Conservation (phyloP, 2,888 invertebrate species). For the Micropterix aruncella region DNA sequence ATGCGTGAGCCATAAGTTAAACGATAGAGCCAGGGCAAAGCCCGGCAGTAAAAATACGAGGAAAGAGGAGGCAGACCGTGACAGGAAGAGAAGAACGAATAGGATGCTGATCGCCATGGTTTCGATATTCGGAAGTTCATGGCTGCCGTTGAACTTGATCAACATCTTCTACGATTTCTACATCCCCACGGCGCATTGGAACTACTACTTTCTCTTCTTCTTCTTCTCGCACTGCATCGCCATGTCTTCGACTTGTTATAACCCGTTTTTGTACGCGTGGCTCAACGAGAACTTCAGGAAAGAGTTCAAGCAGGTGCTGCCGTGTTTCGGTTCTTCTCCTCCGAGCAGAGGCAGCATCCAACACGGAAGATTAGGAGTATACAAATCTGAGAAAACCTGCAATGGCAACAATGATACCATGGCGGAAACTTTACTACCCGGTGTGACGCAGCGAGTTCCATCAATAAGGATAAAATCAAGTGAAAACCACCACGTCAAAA, state of each 20-base stretch:
- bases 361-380: slow-evolving; percentile 10
- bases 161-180: slow-evolving; percentile 62
- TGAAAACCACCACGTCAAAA: background rate
- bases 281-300: slow-evolving; percentile 89
- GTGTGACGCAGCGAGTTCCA: slow-evolving; percentile 38
- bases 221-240: slow-evolving; percentile 75
- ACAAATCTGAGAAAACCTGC: slow-evolving; percentile 51
- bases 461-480: slow-evolving; percentile 14
- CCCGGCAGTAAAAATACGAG: slow-evolving; percentile 61
- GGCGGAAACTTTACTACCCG: slow-evolving; percentile 48
- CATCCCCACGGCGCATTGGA: slow-evolving; percentile 46
- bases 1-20: slow-evolving; percentile 63
- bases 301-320: slow-evolving; percentile 68
- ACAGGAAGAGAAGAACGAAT: slow-evolving; percentile 68
- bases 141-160: slow-evolving; percentile 71
- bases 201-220: slow-evolving; percentile 62
- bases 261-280: slow-evolving; percentile 91
- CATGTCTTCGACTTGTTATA: slow-evolving; percentile 91
- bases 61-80: slow-evolving; percentile 65
- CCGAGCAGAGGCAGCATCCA: slow-evolving; percentile 17
- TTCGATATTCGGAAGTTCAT: slow-evolving; percentile 74
- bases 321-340: slow-evolving; percentile 35
- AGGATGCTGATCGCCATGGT: slow-evolving; percentile 89
- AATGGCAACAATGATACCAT: slow-evolving; percentile 63
- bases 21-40: slow-evolving; percentile 56